Evolutionary conservation across 1,140 invertebrate species (phyloP), one percentile per base, ranked within the genome.

Genomic region (Elysia chlorotica): DNA sequence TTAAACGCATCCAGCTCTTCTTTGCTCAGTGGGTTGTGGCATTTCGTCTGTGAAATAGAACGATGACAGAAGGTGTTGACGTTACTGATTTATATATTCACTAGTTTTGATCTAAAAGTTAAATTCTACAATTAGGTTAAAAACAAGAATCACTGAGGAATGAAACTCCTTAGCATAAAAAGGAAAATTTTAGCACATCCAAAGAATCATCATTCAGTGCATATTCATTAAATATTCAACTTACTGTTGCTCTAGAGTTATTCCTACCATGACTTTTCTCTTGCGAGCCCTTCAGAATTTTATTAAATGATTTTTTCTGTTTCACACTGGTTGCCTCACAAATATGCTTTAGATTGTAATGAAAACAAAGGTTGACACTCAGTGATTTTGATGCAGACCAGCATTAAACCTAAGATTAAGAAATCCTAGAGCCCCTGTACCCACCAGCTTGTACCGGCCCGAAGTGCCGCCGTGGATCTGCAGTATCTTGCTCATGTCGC

Each of bases 401-500:
- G 10, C 41, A 10, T n/a, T n/a, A 14, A 48, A 48, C 10, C 10
- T n/a, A 48, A 48, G 41, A 48, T 48, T 10, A n/a, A 48, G n/a
- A 14, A n/a, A n/a, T 14, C n/a, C 10, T 10, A 48, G n/a, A 48
- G 10, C 10, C 10, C 10, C n/a, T 14, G 41, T 48, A 41, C 37
- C 30, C 2, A 54, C 65, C 65, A 67, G 30, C 35, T 67, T 67
- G 36, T 54, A 67, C 3, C 65, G 4, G 3, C 65, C 65, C 21
- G 65, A 67, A 19, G 25, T 25, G 28, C 65, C 65, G 21, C 65
- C 65, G 23, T 67, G 23, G n/a, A 67, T 30, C 65, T 67, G 65
- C 30, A 67, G 36, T 25, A 67, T 67, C 25, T 67, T 67, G 25
- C 2, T 23, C 65, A 67, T 67, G n/a, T 67, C 65, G n/a, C 56